phyloP scores from a whole-genome alignment of 2,888 invertebrate genomes.

The Drosophila kanekoi region DNA sequence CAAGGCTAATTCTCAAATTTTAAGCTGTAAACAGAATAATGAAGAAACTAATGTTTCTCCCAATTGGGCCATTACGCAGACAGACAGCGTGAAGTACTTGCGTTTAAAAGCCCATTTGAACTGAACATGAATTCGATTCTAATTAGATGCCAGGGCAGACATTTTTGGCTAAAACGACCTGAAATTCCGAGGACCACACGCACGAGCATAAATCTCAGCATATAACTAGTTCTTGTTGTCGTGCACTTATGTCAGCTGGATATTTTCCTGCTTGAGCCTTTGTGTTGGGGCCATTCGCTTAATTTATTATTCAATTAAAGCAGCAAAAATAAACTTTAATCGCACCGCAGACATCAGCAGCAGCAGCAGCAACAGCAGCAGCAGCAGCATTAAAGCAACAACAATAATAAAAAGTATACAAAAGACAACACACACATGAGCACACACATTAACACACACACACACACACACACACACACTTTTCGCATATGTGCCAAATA shows the following conservation, averaged over 20 bases:
- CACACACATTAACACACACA: conserved; percentile 22
- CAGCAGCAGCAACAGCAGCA: conserved; percentile 12
- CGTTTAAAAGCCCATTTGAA: conserved; percentile 28
- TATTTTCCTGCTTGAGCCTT: conserved; percentile 39
- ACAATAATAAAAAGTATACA: conserved; percentile 40
- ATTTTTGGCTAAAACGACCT: conserved; percentile 32
- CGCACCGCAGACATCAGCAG: conserved; percentile 66
- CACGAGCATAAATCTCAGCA: conserved; percentile 8
- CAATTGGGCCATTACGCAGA: not conserved
- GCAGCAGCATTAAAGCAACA: conserved; percentile 12
- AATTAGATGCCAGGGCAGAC: conserved; percentile 31
- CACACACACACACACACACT: conserved; percentile 19
- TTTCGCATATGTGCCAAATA: conserved; percentile 43
- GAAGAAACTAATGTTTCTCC: not conserved
- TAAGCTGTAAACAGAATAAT: not conserved
- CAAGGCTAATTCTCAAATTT: not conserved
- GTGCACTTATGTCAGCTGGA: conserved; percentile 37
- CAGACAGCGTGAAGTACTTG: conserved; percentile 8
- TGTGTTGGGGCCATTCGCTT: conserved; percentile 65
- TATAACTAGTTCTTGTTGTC: conserved; percentile 19
- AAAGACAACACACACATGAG: conserved; percentile 42
- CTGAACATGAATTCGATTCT: conserved; percentile 38
- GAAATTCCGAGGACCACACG: conserved; percentile 1
- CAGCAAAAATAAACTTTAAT: conserved; percentile 78
- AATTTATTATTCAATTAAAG: conserved; percentile 80